phyloP scores from a whole-genome alignment of 2,888 invertebrate species.

The Melinaea marsaeus region DNA sequence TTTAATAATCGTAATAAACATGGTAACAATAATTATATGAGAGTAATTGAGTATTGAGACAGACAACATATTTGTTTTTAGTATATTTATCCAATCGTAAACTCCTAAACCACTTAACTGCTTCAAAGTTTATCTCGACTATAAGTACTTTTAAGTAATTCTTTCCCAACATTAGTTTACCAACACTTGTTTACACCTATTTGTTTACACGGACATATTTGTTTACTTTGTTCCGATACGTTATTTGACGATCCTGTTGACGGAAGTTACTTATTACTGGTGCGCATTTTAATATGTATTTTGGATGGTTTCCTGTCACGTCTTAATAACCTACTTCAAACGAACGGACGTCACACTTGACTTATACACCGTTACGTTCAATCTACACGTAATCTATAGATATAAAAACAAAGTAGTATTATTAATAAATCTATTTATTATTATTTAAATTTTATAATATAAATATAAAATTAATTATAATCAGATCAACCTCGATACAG shows the following conservation, averaged over 20 bases:
- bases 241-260: conserved; percentile 33
- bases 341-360: conserved; percentile 29
- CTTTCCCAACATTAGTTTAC: no score
- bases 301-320: conserved; percentile 38
- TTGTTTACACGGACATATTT: conserved; percentile 36
- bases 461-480: not conserved
- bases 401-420: not conserved
- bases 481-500: conserved; percentile 15
- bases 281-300: conserved; percentile 30
- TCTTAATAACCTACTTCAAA: conserved; percentile 33
- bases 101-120: no score
- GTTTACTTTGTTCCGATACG: conserved; percentile 15
- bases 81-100: no score
- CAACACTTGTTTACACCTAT: conserved; percentile 15
- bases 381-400: not conserved
- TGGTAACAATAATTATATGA: no score
- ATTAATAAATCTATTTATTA: not conserved
- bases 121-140: conserved; percentile 41
- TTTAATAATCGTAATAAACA: no score
- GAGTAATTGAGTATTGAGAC: no score
- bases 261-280: conserved; percentile 31
- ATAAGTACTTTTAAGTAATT: conserved; percentile 7
- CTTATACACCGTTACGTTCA: conserved; percentile 30
- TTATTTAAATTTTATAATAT: no score
- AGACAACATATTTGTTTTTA: no score